phyloP scores from a whole-genome alignment of 2,888 invertebrate species.

The Hylaea fasciaria region DNA sequence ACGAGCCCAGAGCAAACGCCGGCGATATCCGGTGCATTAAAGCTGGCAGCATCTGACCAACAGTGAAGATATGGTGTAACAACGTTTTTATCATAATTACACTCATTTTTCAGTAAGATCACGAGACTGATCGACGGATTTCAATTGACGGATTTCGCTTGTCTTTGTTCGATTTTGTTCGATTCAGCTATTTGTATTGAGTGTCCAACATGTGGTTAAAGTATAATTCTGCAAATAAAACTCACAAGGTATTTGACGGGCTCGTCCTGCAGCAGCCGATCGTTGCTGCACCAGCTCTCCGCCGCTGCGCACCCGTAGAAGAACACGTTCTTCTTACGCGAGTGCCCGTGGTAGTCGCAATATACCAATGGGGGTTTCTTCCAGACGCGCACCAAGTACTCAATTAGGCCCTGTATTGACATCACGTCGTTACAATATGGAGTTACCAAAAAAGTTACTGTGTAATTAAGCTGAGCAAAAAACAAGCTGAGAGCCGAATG shows the following conservation, averaged over 20 bases:
- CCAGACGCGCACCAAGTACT: slow-evolving; percentile 86
- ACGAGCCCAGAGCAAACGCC: slow-evolving; percentile 89
- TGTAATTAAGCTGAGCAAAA: too few species aligned
- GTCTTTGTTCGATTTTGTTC: too few species aligned
- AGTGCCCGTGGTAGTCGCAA: slow-evolving; percentile 93
- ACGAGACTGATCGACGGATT: too few species aligned
- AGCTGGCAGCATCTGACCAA: slow-evolving; percentile 87
- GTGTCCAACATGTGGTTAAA: too few species aligned
- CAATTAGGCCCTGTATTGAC: slow-evolving; percentile 83
- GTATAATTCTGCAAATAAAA: neutral
- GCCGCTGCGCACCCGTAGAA: slow-evolving; percentile 91
- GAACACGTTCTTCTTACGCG: slow-evolving; percentile 93
- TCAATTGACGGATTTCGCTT: too few species aligned
- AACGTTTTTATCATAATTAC: too few species aligned
- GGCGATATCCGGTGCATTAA: slow-evolving; percentile 89
- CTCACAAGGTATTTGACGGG: slow-evolving; percentile 86
- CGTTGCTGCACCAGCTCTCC: slow-evolving; percentile 88
- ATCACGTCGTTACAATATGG: neutral
- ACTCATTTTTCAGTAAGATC: too few species aligned
- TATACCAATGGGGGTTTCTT: slow-evolving; percentile 86
- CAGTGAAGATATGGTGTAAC: neutral
- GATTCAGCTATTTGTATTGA: too few species aligned
- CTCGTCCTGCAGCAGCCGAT: slow-evolving; percentile 83
- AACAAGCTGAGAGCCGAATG: too few species aligned
- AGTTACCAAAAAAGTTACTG: neutral